Evolutionary conservation across 2,797 vertebrate genomes (phyloP), one percentile per base, ranked within the genome.

Genomic region (Rhynchonycteris naso): DNA sequence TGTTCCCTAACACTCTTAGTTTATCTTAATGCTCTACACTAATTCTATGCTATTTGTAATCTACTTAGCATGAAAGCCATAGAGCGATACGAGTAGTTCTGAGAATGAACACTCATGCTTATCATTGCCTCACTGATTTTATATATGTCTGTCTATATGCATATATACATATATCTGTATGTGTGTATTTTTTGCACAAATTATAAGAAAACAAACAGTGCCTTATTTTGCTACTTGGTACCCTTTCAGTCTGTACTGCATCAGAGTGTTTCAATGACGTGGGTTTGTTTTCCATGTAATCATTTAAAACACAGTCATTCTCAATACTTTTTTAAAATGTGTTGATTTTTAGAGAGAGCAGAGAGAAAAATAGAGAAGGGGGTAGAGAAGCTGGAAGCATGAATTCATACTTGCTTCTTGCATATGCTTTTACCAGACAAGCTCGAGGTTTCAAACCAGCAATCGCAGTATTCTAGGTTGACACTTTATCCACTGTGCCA

Each of bases 51-150:
- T 87, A 56, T 78, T 79, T 80, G 33, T 83, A 84, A 86, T 88
- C 86, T 91, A 24, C 50, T 91, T 96, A 91, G 72, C 21, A 28
- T 38, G 78, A 95, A 91, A 85, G 33, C 58, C 74, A 69, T 21
- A 76, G 58, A 38, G 14, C 30, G 33, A 52, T 63, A 71, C 52
- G 58, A 35, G 6, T 52, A 50, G 5, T 65, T 86, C 72, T 7
- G 47, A 16, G 21, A 71, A 92, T 19, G n/a, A 88, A 92, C 24
- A 58, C 47, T 88, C 33, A 21, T 24, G 52, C 68, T 68, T 63
- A 89, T 9, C 10, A 12, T 65, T 68, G 15, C 38, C 78, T 65
- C 68, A 35, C 22, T 35, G 35, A 65, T 35, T 30, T n/a, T 35
- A 3, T 56, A 5, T 54, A 24, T 90, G 52, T 43, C 6, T 50